Evolutionary conservation across 2,888 invertebrate species (phyloP), one percentile per base, ranked within the genome.

Genomic region (Perdita meconis): DNA sequence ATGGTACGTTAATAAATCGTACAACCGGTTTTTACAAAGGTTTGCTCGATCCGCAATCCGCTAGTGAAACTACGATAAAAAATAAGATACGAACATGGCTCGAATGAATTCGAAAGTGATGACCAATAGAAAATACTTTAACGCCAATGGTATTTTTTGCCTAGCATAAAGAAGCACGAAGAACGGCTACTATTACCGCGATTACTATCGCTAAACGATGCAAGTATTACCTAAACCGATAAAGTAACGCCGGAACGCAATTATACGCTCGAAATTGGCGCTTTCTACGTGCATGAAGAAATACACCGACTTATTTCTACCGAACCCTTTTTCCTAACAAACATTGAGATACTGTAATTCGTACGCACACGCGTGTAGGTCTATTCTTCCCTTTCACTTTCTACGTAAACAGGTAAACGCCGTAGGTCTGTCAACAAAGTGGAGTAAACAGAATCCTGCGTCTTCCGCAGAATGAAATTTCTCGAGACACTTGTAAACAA

Each of bases 171-270:
- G 34, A 24, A 36, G 10, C 30, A 19, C 42, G 10, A 8, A 2
- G 13, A 47, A 22, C 22, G 38, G n/a, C 10, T 44, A 42, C 16
- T 16, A 55, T 36, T 51, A 53, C 24, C n/a, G 50, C 26, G 60
- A 73, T 74, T 64, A 26, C 72, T 40, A 57, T 64, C 57, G 73
- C 3, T 55, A 34, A 74, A 74, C 70, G 55, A 47, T 68, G 36
- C 16, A 56, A 34, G n/a, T 50, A 40, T 34, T 55, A 22, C n/a
- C 6, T 16, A 44, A 30, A 34, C 16, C 55, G 59, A 70, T 69
- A 55, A 38, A 30, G n/a, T 24, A 51, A 16, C 19, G 4, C 2
- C 22, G 19, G 36, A 60, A 69, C 55, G 30, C 38, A n/a, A 70
- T 10, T 60, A 16, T 26, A 10, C 1, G 26, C 30, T 16, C 24